Evolutionary conservation across 2,113 vertebrate species (phyloP), one percentile per base, ranked within the genome.

Genomic region (Tetraodon nigroviridis): DNA sequence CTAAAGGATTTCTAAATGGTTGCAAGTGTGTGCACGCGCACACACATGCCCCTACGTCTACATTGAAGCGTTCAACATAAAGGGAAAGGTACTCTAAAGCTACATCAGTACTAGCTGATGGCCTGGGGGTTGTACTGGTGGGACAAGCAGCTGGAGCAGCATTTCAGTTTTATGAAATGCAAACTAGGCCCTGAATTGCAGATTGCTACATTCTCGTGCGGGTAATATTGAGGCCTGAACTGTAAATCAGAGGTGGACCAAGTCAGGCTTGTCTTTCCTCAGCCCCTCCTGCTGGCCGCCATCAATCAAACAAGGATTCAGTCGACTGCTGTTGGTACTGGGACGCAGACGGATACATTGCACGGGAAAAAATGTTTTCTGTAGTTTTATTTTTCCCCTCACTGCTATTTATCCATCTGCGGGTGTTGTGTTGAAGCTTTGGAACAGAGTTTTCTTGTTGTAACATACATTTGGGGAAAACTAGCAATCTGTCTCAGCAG

Each of bases 1-100:
- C 19, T 15, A 63, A 40, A 59, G 67, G 69, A 59, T 74, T 75
- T 67, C 52, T 27, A 6, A 27, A 6, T 27, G 24, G 24, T 27
- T 27, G 24, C 24, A 6, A 27, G 32, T 37, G 32, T 37, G 1
- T 12, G 64, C 64, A 53, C 55, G 50, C 55, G 45, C 63, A 6
- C 42, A 17, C 42, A 16, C 42, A 17, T 14, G 6, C 61, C 61
- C 50, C 70, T 46, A 67, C 61, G 59, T 14, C 3, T 4, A 44
- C 42, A 44, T 6, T 44, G 41, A 44, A 14, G 14, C 15, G 40
- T 55, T 49, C 55, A 46, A 58, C 63, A 76, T 55, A 58, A 71
- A 71, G 59, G 60, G 27, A 54, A 46, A 53, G 59, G 61, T 58
- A 27, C 24, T 27, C 2, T 27, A 27, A 27, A 27, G 24, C 24